A percentile compares a stretch with the other conserved stretches of the same genome.
Conservation (phyloP, 2,113 vertebrate genomes). For the Myrmecobius fasciatus region DNA sequence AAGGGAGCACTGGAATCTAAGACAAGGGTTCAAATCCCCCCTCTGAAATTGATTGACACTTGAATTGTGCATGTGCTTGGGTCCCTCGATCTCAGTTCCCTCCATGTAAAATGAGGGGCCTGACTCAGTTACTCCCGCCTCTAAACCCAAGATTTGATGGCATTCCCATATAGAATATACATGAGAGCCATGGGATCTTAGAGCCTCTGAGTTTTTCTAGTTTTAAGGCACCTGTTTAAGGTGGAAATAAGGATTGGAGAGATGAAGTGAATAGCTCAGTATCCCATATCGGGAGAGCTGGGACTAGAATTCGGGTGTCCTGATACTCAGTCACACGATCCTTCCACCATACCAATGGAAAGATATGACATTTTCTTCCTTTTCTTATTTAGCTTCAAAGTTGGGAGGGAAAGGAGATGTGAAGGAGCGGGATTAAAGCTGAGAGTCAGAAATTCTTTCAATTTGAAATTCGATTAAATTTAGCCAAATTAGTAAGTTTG, state of each 20-base stretch:
- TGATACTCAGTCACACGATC: not conserved
- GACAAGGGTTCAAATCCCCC: rapidly evolving
- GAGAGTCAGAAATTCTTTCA: not conserved
- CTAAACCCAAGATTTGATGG: not conserved
- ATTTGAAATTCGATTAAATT: not conserved
- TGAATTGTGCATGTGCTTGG: not conserved
- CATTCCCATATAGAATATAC: not conserved
- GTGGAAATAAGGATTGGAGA: not conserved
- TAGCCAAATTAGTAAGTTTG: too few relatives aligned
- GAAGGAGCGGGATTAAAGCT: not conserved
- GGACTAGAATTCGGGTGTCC: not conserved
- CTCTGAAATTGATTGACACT: not conserved
- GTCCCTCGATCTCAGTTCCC: not conserved
- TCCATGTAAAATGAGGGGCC: not conserved
- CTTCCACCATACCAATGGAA: not conserved
- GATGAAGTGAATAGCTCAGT: not conserved
- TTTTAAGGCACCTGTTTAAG: not conserved
- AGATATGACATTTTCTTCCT: not conserved
- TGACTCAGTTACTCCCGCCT: not conserved
- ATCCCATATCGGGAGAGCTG: not conserved
- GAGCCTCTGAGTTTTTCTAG: not conserved
- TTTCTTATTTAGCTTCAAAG: not conserved
- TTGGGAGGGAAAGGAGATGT: not conserved
- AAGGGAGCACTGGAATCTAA: not conserved
- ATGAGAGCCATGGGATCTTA: not conserved